Evolutionary conservation across 2,797 vertebrate genomes (phyloP).

Genomic region (Microhierax caerulescens): DNA sequence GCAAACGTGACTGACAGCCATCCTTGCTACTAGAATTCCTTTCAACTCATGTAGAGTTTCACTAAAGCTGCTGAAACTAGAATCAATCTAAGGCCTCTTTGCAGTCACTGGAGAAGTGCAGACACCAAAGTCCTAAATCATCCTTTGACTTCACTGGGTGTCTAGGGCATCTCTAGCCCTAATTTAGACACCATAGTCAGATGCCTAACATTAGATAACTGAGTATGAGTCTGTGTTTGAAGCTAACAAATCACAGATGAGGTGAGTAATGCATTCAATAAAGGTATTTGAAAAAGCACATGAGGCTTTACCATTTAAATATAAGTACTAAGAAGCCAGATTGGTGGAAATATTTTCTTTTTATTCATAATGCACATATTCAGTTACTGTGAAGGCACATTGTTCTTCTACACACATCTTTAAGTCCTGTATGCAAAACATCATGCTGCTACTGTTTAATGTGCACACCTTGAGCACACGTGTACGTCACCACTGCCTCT

Average conservation of each 20-base stretch:
- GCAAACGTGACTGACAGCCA: neutral
- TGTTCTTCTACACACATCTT: neutral
- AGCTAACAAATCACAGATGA: neutral
- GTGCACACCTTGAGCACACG: fast-evolving
- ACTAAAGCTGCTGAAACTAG: neutral
- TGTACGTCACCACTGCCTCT: neutral
- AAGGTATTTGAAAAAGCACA: neutral
- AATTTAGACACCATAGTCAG: neutral
- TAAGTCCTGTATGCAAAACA: neutral
- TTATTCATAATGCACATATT: neutral
- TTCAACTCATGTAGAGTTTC: neutral
- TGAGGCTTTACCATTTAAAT: neutral
- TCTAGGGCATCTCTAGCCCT: fast-evolving
- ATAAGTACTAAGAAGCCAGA: neutral
- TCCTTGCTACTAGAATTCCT: neutral
- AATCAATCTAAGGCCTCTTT: neutral
- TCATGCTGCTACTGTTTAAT: neutral
- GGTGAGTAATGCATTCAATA: neutral
- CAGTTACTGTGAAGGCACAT: neutral
- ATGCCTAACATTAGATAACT: neutral
- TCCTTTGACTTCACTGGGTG: neutral
- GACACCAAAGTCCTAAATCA: neutral
- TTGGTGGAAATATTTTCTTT: neutral
- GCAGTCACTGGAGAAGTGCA: neutral
- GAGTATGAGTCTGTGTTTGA: neutral